A percentile compares a stretch with the other conserved stretches of the same genome.
Conservation (phyloP, 2,797 vertebrate genomes). For the Acipenser oxyrinchus region DNA sequence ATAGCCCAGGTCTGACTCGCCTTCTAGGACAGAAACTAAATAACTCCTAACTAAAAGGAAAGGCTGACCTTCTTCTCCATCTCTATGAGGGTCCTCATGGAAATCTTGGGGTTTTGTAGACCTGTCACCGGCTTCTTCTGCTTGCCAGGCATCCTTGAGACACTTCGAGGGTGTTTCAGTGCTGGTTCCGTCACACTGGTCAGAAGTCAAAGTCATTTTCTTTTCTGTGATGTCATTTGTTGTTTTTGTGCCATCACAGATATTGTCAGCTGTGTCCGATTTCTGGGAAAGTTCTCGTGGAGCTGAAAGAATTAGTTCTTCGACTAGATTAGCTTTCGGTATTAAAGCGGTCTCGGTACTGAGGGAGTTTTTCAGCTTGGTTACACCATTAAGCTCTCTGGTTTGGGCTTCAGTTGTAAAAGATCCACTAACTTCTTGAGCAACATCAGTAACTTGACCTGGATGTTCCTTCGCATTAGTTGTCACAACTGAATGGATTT, state of each 20-base stretch:
- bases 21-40: slow-evolving; percentile 18
- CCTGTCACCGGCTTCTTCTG: background rate
- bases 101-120: no score
- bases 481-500: slow-evolving; percentile 10
- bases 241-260: background rate
- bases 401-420: slow-evolving; percentile 8
- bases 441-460: slow-evolving; percentile 9
- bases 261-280: background rate
- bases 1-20: slow-evolving; percentile 13
- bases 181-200: background rate
- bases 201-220: background rate
- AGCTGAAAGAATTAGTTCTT: slow-evolving; percentile 3
- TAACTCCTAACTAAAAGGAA: slow-evolving; percentile 18
- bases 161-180: background rate
- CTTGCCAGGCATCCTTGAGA: slow-evolving; percentile 10
- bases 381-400: slow-evolving; percentile 14
- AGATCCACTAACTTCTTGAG: background rate
- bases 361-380: slow-evolving; percentile 9
- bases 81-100: background rate
- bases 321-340: slow-evolving; percentile 3
- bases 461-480: slow-evolving; percentile 5
- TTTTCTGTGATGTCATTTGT: slow-evolving; percentile 6
- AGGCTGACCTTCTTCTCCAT: slow-evolving; percentile 12
- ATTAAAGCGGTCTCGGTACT: slow-evolving; percentile 7
- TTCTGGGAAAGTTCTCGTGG: slow-evolving; percentile 15